A percentile compares a stretch with the other conserved stretches of the same genome.
These are phyloP conservation scores for Drosophila subpulchrella DNA, from an alignment of 1,140 invertebrate genomes.

Conservation along the genomic window DNA sequence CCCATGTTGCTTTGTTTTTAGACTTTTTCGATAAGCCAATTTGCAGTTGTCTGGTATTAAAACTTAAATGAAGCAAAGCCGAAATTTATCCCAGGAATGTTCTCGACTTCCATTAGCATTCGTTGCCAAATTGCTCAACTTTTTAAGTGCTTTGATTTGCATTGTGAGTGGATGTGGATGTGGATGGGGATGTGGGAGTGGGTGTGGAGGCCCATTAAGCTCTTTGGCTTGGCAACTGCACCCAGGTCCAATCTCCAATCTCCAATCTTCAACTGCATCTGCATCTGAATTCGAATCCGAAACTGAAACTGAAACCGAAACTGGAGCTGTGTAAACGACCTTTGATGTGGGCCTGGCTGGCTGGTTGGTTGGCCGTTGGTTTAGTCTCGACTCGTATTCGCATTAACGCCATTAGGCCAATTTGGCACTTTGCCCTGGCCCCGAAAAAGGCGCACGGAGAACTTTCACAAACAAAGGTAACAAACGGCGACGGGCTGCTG, in stretches of 20 bases:
- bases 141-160: slow-evolving; percentile 71
- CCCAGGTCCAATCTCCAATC: not conserved
- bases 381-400: slow-evolving; percentile 76
- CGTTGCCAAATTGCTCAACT: slow-evolving; percentile 56
- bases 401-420: slow-evolving; percentile 82
- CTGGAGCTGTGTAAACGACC: slow-evolving; percentile 58
- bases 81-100: slow-evolving; percentile 8
- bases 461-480: slow-evolving; percentile 71
- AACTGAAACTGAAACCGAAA: slow-evolving; percentile 29
- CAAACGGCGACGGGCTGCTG: slow-evolving; percentile 49
- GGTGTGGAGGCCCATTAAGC: slow-evolving; percentile 13
- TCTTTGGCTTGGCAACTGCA: slow-evolving; percentile 53
- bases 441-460: slow-evolving; percentile 48
- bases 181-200: not conserved
- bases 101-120: slow-evolving; percentile 30
- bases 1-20: not conserved
- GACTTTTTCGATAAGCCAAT: not conserved
- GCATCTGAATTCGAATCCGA: slow-evolving; percentile 2
- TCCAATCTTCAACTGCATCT: slow-evolving; percentile 14
- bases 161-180: not conserved
- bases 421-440: slow-evolving; percentile 74
- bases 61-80: slow-evolving; percentile 22
- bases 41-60: not conserved
- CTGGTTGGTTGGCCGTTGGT: slow-evolving; percentile 39
- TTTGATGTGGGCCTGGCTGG: slow-evolving; percentile 49